Base-by-base conservation (phyloP, 1,140 invertebrate species). In the Heliconius hewitsoni region DNA sequence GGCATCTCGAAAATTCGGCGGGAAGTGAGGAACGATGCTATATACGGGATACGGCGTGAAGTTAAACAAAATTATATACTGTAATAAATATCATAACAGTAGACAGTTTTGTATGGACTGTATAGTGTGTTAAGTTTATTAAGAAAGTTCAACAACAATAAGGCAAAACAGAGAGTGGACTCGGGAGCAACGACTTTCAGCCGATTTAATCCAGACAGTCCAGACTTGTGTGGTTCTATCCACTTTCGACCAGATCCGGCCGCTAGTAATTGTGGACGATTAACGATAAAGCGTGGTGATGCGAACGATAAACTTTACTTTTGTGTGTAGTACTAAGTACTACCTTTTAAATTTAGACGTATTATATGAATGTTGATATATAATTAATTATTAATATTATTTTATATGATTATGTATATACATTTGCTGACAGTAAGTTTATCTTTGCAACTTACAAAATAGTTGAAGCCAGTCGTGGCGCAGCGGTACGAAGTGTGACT, bases 231-330 rank as follows among this genome's bases (percentile, higher is more conserved):
- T 84, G 82, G 84, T 83, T 81, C n/a, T 60, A 66, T 60, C 57
- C 55, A 66, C 34, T 76, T 70, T 27, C 34, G 86, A 89, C 88
- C 84, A 82, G 85, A 81, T 79, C 46, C 50, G 76, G 50, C 85
- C 77, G 84, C 80, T 72, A 71, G 80, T 87, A 90, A 90, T 90
- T 90, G 86, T 86, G 78, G 74, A 78, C 84, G 77, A 83, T 89
- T 89, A 88, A 87, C 81, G 77, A 84, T 87, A 84, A 83, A 80
- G 85, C 85, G 79, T 84, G 81, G 39, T 74, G 78, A 70, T 79
- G 74, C 39, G 52, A 75, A 42, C 52, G 76, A 73, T 73, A 78
- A 76, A 78, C 57, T 76, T 76, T 66, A 66, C 60, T 66, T 66
- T 66, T 66, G 60, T 66, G 60, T 9, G 60, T 66, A 27, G 13